Evolutionary conservation across 2,888 invertebrate species (phyloP), one percentile per base, ranked within the genome.

Genomic region (Myopa tessellatipennis): DNA sequence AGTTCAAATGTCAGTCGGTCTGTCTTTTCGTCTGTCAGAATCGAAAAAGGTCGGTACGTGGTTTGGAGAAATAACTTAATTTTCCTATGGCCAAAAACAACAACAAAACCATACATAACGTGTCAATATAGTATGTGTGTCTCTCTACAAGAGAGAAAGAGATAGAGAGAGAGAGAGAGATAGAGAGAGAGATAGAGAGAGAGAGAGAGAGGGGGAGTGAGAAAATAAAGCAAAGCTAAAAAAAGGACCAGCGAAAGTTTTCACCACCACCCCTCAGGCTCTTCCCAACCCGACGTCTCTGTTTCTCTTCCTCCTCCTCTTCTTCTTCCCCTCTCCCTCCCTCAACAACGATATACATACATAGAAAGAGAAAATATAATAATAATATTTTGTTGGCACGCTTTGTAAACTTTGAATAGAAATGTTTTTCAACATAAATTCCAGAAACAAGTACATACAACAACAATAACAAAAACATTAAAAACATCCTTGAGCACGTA

Each of bases 401-500:
- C 40, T 58, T 38, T 40, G n/a, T 38, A 71, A 58, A 74, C 36
- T 74, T 65, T 5, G 50, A 74, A 74, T 63, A 63, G 63, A 74
- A 74, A 63, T 63, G 63, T 72, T 72, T n/a, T 60, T 18, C 4
- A 26, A 52, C 61, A 74, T 74, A 65, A 72, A 61, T 72, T 45
- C 45, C 18, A 73, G 16, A 10, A 55, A 74, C 63, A 65, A 63
- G 16, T 10, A 72, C 45, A 36, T 36, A 67, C 14, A 14, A 14
- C 26, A 61, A n/a, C 14, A 55, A 38, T n/a, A 55, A 65, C 12
- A 67, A 74, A 50, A 74, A 65, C 26, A 52, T 4, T 7, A 58
- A 61, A 73, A 61, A 61, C 26, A 18, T 61, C 14, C 63, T 74
- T 65, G 50, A 65, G 55, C 75, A 75, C 75, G 75, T 75, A 69